Percentiles rank a stretch among this genome's conserved stretches.
These are phyloP conservation scores for Rhagologus leucostigma DNA, from an alignment of 2,113 vertebrate species.

Conservation along the genomic window DNA sequence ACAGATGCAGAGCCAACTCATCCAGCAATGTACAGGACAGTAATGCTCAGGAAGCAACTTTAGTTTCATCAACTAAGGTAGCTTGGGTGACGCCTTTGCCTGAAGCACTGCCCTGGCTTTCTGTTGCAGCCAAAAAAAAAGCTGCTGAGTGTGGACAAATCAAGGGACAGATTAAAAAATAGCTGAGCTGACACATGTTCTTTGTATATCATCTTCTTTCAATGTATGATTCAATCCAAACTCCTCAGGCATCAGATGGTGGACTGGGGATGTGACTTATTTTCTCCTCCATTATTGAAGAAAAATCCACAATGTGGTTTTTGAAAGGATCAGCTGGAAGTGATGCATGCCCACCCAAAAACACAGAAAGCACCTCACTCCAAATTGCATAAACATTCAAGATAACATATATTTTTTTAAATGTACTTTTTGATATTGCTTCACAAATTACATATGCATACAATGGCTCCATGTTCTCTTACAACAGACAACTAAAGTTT, in stretches of 20 bases:
- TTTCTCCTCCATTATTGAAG: not conserved
- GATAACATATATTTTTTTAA: not conserved
- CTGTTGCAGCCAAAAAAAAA: slow-evolving; percentile 38
- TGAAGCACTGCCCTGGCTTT: not conserved
- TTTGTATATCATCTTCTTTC: not conserved
- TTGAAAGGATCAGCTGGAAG: not conserved
- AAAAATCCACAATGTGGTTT: not conserved
- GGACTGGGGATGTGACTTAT: not conserved
- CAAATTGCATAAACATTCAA: not conserved
- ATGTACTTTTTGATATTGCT: not conserved
- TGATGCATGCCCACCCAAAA: not conserved
- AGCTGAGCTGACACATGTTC: slow-evolving; percentile 23
- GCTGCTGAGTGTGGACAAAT: slow-evolving; percentile 59
- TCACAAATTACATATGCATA: not conserved
- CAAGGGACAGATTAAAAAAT: slow-evolving; percentile 53
- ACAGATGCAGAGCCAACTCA: not conserved
- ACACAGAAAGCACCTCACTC: not conserved
- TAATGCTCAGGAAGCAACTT: slow-evolving; percentile 21
- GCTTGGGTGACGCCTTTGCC: slow-evolving; percentile 57
- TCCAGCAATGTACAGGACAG: not conserved
- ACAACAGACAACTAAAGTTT: not conserved
- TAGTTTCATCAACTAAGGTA: slow-evolving; percentile 55
- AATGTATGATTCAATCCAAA: not conserved
- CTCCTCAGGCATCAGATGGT: not conserved
- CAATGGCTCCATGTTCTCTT: not conserved